Evolutionary conservation across 2,113 vertebrate genomes (phyloP).

Genomic region (Lophotis ruficrista): DNA sequence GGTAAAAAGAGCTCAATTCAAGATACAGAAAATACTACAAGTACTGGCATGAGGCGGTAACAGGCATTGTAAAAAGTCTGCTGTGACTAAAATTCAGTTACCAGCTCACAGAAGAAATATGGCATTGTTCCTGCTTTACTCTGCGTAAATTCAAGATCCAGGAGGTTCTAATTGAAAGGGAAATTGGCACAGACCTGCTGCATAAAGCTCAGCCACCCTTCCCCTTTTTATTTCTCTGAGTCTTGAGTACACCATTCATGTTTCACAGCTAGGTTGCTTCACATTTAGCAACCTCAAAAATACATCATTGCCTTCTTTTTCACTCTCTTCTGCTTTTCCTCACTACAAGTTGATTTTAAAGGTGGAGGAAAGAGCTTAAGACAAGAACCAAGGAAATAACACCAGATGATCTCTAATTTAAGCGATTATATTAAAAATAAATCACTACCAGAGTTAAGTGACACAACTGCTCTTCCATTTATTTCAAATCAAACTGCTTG

Average conservation of each 20-base stretch:
- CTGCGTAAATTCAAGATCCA: not conserved
- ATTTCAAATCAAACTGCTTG: not conserved
- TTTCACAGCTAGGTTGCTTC: not conserved
- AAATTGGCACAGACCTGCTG: not conserved
- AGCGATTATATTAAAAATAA: not conserved
- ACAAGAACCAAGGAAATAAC: not conserved
- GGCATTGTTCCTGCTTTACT: not conserved
- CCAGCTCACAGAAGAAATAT: not conserved
- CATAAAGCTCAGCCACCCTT: not conserved
- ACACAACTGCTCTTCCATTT: conserved; percentile 21
- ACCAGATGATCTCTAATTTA: not conserved
- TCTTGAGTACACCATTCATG: fast-evolving
- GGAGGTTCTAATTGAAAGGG: fast-evolving
- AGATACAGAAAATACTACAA: not conserved
- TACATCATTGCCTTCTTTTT: not conserved
- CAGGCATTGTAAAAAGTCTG: not conserved
- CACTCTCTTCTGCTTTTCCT: not conserved
- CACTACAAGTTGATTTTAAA: not conserved
- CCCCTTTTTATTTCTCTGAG: not conserved
- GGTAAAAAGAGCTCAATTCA: not conserved
- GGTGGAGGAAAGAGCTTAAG: no score
- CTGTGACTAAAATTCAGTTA: not conserved
- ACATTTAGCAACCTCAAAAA: not conserved
- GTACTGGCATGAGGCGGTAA: not conserved
- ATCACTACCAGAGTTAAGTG: not conserved